Evolutionary conservation across 2,888 invertebrate species (phyloP), one percentile per base, ranked within the genome.

Genomic region (Napeogenes sylphis): DNA sequence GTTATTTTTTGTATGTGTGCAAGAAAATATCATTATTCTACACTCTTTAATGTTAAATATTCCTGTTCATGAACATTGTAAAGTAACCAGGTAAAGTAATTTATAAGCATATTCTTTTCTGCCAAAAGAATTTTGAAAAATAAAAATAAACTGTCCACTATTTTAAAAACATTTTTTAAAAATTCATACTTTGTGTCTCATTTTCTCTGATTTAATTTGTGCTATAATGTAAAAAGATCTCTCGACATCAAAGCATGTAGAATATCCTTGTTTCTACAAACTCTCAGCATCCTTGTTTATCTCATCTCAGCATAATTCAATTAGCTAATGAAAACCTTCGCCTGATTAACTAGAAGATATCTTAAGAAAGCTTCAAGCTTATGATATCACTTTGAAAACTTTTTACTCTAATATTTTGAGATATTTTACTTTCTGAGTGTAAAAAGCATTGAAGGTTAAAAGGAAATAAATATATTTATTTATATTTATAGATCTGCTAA

Each of bases 291-390:
- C 62, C 56, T 53, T 66, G 57, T 65, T 62, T 61, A 58, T 61
- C 59, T 30, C 53, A 59, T 58, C 62, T 59, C 59, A 70, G 70
- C 70, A 74, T 77, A 84, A 87, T 83, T 86, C 86, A 85, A 87
- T 88, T 88, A 87, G 87, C 81, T 87, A 87, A 87, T 88, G 88
- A 88, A 87, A 86, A 83, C 78, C 79, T 78, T 75, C 77, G 78
- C 79, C 77, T 80, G 80, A 82, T 82, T 68, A 72, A 70, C 67
- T 63, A 30, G 13, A 65, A 71, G 68, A 70, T 68, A 67, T 61
- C 66, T 68, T 30, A 55, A 67, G 65, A 66, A 70, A 69, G 58
- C 65, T 68, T 58, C 47, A 56, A 65, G 66, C 60, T 59, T 62
- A 56, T 54, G 56, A 56, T 60, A 60, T 63, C 60, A 58, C 60